Percentiles rank a stretch among this genome's conserved stretches.
Conservation (phyloP, 92 coral and sea anemone species). For the Galaxea fascicularis region DNA sequence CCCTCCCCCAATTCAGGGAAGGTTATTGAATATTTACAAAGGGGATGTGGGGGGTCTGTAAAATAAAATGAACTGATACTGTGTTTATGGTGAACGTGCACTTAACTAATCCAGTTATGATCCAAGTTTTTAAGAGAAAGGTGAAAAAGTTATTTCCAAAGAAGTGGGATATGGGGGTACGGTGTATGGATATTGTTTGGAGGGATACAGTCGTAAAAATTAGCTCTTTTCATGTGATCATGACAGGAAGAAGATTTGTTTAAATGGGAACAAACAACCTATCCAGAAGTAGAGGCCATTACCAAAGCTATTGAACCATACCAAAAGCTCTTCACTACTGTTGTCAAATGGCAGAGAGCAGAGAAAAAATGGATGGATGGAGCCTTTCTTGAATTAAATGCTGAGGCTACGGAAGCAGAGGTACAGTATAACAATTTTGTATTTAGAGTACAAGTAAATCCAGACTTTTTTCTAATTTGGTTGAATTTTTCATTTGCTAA, state of each 20-base stretch:
- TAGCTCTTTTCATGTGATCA: background rate
- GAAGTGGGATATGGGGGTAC: too few species aligned
- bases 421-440: conserved; percentile 40
- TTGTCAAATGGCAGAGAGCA: conserved; percentile 97
- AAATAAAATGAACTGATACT: too few species aligned
- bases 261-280: conserved; percentile 98
- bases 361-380: conserved; percentile 99
- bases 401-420: conserved; percentile 97
- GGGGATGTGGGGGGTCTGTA: too few species aligned
- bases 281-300: conserved; percentile 92
- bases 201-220: background rate
- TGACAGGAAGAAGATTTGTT: conserved; percentile 93
- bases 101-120: too few species aligned
- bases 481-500: too few species aligned
- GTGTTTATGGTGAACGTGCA: too few species aligned
- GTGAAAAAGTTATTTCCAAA: too few species aligned
- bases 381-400: conserved; percentile 92
- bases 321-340: conserved; percentile 94
- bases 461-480: too few species aligned
- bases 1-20: too few species aligned
- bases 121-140: too few species aligned
- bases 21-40: too few species aligned
- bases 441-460: too few species aligned
- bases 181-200: background rate
- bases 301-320: conserved; percentile 93